Evolutionary conservation across 2,888 invertebrate genomes (phyloP), one percentile per base, ranked within the genome.

Genomic region (Dynastes maya): DNA sequence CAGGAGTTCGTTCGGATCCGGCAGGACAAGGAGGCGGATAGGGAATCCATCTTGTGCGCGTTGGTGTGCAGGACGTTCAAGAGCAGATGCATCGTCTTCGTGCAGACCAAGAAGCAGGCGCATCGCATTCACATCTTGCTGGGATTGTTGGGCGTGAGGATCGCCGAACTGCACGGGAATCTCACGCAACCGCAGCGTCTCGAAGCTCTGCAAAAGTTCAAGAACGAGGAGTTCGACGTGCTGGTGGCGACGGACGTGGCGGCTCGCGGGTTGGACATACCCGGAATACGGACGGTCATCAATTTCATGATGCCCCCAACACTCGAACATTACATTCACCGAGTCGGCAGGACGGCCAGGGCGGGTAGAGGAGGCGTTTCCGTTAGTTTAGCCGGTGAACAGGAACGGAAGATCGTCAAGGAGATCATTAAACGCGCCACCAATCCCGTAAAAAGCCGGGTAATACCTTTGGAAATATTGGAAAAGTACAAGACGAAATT

Each of bases 1-100:
- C 99, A 99, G 89, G 99, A 99, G 90, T 99, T 99, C 88, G 93
- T 99, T 76, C 92, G 96, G 85, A 96, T 98, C 81, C 93, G 98
- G n/a, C 92, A 94, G 72, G 95, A 95, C 83, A 93, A 94, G 82
- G 98, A 98, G 88, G 93, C 93, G 0, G 98, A 98, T 88, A 92
- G 99, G 13, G 98, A 99, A 88, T 95, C 98, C 2, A 92, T 99
- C 80, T 88, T 97, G 77, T 93, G 94, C 84, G 95, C 96, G 5
- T 89, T 97, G 77, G 92, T 97, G 37, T 95, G 94, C 83, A 91
- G 99, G 77, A 97, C 97, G 32, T 99, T 99, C 89, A 92, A 95
- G 63, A 95, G 96, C 87, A 95, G 97, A 84, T 94, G 95, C 70
- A 98, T 99, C 90, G 92, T 99, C 55, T 99, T 99, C 90, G 97